Evolutionary conservation across 2,113 vertebrate species (phyloP), one percentile per base, ranked within the genome.

Genomic region (Mohoua ochrocephala): DNA sequence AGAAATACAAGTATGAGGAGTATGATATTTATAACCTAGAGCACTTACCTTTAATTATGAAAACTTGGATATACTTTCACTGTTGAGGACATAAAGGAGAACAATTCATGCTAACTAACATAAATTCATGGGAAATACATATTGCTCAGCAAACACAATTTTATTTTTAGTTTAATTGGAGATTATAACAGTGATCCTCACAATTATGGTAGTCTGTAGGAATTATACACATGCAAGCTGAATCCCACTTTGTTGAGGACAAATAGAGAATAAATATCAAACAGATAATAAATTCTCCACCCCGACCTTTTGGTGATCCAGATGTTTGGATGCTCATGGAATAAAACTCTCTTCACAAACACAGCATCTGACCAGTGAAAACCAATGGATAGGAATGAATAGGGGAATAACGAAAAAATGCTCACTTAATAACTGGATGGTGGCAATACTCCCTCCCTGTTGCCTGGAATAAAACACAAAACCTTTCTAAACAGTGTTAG

Each of bases 371-470:
- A 65, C 5, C 21, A 33, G 15, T 41, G 49, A 63, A 94, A 93
- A 19, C 3, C 10, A n/a, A 27, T 1, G 7, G 41, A 37, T 7
- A 64, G 19, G 15, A 71, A 71, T 28, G 17, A 87, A 60, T 2
- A 64, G 22, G 3, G 4, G 7, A n/a, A 75, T 18, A 50, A 78
- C 39, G 15, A 45, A 70, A 52, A 54, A 30, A 42, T 21, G 5
- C 7, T 70, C 0, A 4, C 13, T 7, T 3, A 33, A 35, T 74
- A 53, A 47, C 8, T 35, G 15, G 1, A 11, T 74, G 8, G 15
- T 3, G 2, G 11, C 18, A 82, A 63, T 56, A 26, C 2, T 3
- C 12, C 2, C 4, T 85, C 11, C 30, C 30, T 57, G 3, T 57
- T 41, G 13, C 42, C 30, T 57, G 42, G 24, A 67, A 49, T 49